phyloP scores from a whole-genome alignment of 2,797 vertebrate genomes.

The Lagocephalus sceleratus region DNA sequence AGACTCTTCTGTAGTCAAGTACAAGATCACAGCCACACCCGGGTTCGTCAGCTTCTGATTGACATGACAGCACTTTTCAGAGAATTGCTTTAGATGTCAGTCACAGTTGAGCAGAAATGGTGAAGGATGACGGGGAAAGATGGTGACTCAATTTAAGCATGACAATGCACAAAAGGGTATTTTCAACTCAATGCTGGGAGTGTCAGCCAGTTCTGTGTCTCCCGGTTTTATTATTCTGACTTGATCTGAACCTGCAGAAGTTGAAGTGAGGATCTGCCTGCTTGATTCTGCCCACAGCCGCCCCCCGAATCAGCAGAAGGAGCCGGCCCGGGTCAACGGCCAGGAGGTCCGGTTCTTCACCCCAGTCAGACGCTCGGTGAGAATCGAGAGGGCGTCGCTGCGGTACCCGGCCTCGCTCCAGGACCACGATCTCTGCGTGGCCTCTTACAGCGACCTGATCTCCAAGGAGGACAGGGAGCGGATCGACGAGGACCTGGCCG shows the following conservation, averaged over 20 bases:
- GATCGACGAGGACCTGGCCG: conserved; percentile 37
- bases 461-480: conserved; percentile 53
- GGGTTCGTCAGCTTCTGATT: conserved; percentile 49
- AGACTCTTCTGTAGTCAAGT: conserved; percentile 74
- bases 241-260: too few relatives aligned
- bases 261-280: too few relatives aligned
- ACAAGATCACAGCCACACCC: conserved; percentile 79
- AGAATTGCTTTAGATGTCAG: too few relatives aligned
- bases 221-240: too few relatives aligned
- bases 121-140: too few relatives aligned
- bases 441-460: conserved; percentile 79
- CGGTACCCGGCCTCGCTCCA: conserved; percentile 78
- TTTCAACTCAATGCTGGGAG: too few relatives aligned
- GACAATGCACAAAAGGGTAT: too few relatives aligned
- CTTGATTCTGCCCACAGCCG: conserved; percentile 34
- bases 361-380: conserved; percentile 83
- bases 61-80: too few relatives aligned
- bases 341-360: conserved; percentile 83
- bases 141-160: too few relatives aligned
- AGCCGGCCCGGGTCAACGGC: conserved; percentile 48
- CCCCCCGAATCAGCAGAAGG: conserved; percentile 46
- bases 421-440: conserved; percentile 84
- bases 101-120: too few relatives aligned
- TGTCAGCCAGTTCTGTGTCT: too few relatives aligned
- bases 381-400: conserved; percentile 68